These are phyloP conservation scores for Sepioteuthis lessoniana DNA, from an alignment of 2,888 invertebrate species.

Conservation along the genomic window DNA sequence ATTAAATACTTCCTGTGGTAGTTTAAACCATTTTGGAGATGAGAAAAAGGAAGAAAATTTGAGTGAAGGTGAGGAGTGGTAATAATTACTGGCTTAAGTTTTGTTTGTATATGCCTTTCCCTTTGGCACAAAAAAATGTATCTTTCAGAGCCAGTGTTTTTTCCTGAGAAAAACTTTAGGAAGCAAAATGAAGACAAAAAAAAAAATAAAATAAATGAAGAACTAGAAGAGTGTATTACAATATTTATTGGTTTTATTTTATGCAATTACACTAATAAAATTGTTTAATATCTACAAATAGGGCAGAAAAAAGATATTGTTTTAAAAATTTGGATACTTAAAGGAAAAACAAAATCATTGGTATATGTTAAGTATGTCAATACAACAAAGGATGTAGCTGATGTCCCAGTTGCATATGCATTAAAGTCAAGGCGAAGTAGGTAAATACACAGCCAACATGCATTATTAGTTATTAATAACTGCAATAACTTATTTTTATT, in stretches of 20 bases:
- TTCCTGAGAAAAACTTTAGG: not conserved
- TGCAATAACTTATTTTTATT: too few relatives aligned
- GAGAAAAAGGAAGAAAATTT: too few relatives aligned
- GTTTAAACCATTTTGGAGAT: too few relatives aligned
- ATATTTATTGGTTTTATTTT: not conserved
- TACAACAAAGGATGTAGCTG: too few relatives aligned
- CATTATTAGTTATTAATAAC: too few relatives aligned
- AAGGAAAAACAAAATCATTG: not conserved
- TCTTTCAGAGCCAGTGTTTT: not conserved
- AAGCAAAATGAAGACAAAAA: not conserved
- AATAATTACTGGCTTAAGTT: not conserved
- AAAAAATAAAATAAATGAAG: not conserved
- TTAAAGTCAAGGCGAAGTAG: too few relatives aligned
- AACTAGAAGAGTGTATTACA: not conserved
- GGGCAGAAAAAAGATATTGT: conserved; percentile 1
- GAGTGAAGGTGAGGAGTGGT: not conserved
- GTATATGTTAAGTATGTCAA: too few relatives aligned
- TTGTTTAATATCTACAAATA: not conserved
- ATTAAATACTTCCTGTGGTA: too few relatives aligned
- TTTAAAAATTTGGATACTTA: not conserved
- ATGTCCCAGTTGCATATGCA: too few relatives aligned
- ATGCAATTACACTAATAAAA: not conserved
- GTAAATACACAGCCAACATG: too few relatives aligned
- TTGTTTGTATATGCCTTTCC: too few relatives aligned
- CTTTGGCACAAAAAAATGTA: not conserved